Base-by-base conservation (phyloP, 2,113 vertebrate genomes). In the Tachysurus vachellii region DNA sequence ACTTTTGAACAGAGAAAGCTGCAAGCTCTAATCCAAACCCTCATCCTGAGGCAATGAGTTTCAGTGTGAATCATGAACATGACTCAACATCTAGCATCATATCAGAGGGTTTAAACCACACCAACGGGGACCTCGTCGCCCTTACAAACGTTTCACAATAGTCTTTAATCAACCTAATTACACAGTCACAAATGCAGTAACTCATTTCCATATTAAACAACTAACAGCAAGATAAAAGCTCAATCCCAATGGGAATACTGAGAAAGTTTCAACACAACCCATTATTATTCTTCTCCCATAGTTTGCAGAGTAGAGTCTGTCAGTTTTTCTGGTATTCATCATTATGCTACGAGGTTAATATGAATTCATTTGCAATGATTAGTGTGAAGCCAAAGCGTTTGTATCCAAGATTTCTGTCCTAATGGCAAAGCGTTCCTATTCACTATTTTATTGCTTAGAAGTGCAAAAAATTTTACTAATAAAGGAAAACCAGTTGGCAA, bases 51-150 rank as follows among this genome's bases (percentile, higher is more conserved):
- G 54, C 84, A 64, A 47, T 44, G 36, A 13, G 31, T 85, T 76
- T 26, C 36, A 31, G 47, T 36, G 64, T 26, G 62, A 56, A 54
- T 5, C 26, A 57, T 61, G 70, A 61, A 59, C 31, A 57, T 61
- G 68, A 68, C 82, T 71, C 31, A 53, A 84, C 70, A 85, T 31
- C 42, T 14, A 85, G 59, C 83, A 44, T 50, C 47, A 28, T 28
- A 77, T 77, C 71, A 85, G n/a, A 77, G 12, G 42, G 7, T 13
- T 71, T 64, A 13, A 85, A 54, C 6, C 12, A 19, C 19, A 26
- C 26, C 44, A 66, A 13, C 4, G n/a, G 76, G 47, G 31, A 82
- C 31, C 57, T 11, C 21, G 2, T 53, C 59, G 54, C 19, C 26
- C 64, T 54, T 61, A 42, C 26, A 53, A 53, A 83, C 21, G 26